These are phyloP conservation scores for Ips typographus DNA, from an alignment of 1,140 invertebrate genomes.

Conservation along the genomic window DNA sequence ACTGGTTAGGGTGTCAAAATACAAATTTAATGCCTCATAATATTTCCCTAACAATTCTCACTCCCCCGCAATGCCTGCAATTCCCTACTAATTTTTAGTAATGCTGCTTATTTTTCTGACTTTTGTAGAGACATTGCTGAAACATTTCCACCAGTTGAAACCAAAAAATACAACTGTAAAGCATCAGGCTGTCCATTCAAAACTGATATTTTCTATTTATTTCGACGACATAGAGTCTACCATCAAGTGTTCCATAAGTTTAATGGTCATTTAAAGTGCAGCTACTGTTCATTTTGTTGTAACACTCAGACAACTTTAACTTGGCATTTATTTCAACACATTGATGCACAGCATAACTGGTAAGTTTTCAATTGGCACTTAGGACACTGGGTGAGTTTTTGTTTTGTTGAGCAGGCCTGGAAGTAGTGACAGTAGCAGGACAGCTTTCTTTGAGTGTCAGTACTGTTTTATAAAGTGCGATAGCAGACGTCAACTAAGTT, in stretches of 20 bases:
- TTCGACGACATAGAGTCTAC: background rate
- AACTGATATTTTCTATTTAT: background rate
- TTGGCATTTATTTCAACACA: constrained; percentile 1
- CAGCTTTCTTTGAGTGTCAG: background rate
- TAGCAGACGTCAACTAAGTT: background rate
- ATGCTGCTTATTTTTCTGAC: too few relatives aligned
- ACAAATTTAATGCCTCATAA: too few relatives aligned
- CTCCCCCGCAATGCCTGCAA: too few relatives aligned
- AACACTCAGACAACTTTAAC: constrained; percentile 1
- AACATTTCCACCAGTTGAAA: too few relatives aligned
- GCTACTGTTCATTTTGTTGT: constrained; percentile 1
- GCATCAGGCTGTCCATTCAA: background rate
- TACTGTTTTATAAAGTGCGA: background rate
- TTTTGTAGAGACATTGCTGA: too few relatives aligned
- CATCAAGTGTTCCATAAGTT: background rate
- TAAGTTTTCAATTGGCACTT: background rate
- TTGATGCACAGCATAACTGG: background rate
- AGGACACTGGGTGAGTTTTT: too few relatives aligned
- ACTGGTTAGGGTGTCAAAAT: too few relatives aligned
- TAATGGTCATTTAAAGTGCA: constrained; percentile 1
- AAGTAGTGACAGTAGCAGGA: background rate
- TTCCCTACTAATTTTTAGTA: too few relatives aligned
- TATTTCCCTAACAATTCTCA: too few relatives aligned
- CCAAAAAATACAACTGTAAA: background rate
- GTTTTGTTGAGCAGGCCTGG: too few relatives aligned